Percentiles rank a stretch among this genome's conserved stretches.
Evolutionary conservation across 2,797 vertebrate genomes (phyloP).

Genomic region (Neosalanx taihuensis): DNA sequence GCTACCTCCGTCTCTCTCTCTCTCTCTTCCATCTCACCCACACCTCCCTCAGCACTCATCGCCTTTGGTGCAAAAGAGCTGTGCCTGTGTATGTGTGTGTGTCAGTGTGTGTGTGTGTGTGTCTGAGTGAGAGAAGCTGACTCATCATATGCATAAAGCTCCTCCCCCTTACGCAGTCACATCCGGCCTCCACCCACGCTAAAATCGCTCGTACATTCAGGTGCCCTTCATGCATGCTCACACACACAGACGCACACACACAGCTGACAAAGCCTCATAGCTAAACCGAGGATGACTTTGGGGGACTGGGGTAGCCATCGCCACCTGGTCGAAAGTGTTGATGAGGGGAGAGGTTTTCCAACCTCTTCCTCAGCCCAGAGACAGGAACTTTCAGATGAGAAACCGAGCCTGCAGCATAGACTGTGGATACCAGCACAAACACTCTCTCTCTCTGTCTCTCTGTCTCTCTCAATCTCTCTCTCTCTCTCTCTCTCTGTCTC

Average conservation of each 20-base stretch:
- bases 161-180: conserved; percentile 33
- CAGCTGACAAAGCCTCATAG: conserved; percentile 42
- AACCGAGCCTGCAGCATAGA: conserved; percentile 38
- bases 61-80: conserved; percentile 1
- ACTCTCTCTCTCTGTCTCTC: no score
- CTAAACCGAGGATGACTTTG: conserved; percentile 66
- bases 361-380: conserved; percentile 39
- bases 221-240: conserved; percentile 15
- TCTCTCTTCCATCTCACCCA: conserved; percentile 29
- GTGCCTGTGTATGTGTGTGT: conserved; percentile 19
- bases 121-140: conserved; percentile 47
- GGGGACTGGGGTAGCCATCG: conserved; percentile 38
- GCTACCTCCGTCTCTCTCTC: not conserved
- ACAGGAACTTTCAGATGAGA: conserved; percentile 51
- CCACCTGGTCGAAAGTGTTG: conserved; percentile 57
- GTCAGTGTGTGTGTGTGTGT: conserved; percentile 34
- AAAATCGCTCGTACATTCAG: conserved; percentile 1
- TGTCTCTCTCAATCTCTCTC: no score
- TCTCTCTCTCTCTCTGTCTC: no score
- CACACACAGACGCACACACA: conserved; percentile 23
- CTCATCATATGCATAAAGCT: conserved; percentile 52
- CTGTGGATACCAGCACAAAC: conserved; percentile 33
- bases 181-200: conserved; percentile 45
- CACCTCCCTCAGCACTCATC: conserved; percentile 40
- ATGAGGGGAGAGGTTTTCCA: conserved; percentile 49